Conservation (phyloP, 2,888 invertebrate species). For the Belgica antarctica region DNA sequence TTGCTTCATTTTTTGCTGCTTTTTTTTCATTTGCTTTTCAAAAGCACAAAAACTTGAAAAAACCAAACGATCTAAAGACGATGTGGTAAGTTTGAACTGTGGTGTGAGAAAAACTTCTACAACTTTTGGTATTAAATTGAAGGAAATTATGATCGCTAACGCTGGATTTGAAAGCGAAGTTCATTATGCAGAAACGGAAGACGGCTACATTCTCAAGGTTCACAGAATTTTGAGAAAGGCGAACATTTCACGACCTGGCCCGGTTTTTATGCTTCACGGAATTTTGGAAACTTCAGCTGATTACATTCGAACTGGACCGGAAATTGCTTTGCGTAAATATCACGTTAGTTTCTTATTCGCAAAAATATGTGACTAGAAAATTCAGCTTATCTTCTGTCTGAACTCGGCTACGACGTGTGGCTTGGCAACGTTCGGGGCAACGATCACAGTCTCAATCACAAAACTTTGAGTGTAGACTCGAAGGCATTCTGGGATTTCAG, state of each 20-base stretch:
- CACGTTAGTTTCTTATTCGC: neutral
- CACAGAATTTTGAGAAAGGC: constrained; percentile 62
- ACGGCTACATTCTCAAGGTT: constrained; percentile 74
- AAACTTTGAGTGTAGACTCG: constrained; percentile 50
- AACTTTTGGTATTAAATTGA: too few relatives aligned
- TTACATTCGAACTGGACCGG: constrained; percentile 12
- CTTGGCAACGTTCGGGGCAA: constrained; percentile 67
- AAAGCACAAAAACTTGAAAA: neutral
- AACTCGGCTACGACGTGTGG: constrained; percentile 60
- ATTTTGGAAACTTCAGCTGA: neutral
- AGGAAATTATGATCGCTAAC: too few relatives aligned
- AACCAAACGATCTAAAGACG: neutral
- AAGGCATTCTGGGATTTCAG: constrained; percentile 62
- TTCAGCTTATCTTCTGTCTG: constrained; percentile 55
- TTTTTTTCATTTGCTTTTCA: neutral
- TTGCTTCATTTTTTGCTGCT: too few relatives aligned
- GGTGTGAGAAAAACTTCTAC: too few relatives aligned
- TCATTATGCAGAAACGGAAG: constrained; percentile 66
- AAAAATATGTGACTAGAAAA: neutral
- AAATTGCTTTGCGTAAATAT: constrained; percentile 5
- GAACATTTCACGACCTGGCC: constrained; percentile 45
- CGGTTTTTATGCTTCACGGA: constrained; percentile 33
- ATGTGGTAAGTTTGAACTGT: constrained; percentile 52
- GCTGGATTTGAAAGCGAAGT: constrained; percentile 54
- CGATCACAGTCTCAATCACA: constrained; percentile 59